phyloP scores from a whole-genome alignment of 2,888 invertebrate species.

The Entomobrya multifasciata region DNA sequence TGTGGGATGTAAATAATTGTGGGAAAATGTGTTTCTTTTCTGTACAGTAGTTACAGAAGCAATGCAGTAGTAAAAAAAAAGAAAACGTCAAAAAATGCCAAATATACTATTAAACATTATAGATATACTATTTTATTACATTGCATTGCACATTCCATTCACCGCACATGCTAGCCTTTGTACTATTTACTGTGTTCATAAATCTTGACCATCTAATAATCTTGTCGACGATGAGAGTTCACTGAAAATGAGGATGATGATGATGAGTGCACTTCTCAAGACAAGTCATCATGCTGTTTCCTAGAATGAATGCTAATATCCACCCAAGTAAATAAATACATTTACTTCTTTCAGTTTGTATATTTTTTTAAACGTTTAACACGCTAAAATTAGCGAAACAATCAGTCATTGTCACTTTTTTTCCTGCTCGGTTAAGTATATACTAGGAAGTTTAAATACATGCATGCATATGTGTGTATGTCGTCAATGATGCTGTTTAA shows the following conservation, averaged over 20 bases:
- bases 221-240: no score
- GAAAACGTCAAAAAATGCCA: conserved; percentile 38
- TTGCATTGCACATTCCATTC: not conserved
- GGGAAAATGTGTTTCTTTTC: conserved; percentile 56
- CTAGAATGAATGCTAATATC: not conserved
- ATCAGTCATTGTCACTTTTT: conserved; percentile 65
- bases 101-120: not conserved
- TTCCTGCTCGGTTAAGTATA: not conserved
- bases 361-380: conserved; percentile 42
- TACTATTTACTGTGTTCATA: not conserved
- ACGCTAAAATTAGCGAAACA: conserved; percentile 65
- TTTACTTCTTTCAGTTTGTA: not conserved
- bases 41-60: not conserved
- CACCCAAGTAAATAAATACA: not conserved
- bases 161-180: not conserved
- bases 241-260: conserved; percentile 1
- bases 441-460: not conserved
- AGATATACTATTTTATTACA: not conserved
- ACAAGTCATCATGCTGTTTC: conserved; percentile 33
- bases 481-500: not conserved
- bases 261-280: conserved; percentile 22
- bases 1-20: conserved; percentile 70
- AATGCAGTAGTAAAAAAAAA: conserved; percentile 2
- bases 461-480: no score
- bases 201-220: not conserved